Percentiles rank a stretch among this genome's conserved stretches.
Conservation (phyloP, 2,888 invertebrate species). For the Stenichneumon culpator region DNA sequence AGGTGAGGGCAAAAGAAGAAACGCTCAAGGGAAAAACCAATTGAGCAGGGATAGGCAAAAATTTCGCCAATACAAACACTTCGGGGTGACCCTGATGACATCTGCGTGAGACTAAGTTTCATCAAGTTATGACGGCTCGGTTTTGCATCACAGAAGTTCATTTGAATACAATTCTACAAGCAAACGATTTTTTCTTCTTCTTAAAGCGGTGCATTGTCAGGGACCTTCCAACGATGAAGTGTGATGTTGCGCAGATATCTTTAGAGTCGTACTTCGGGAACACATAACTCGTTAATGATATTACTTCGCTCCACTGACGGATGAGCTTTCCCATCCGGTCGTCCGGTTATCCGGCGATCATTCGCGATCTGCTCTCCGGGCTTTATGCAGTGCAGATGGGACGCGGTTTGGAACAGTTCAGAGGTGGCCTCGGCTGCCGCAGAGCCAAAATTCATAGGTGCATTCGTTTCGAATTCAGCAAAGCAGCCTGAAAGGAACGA, state of each 20-base stretch:
- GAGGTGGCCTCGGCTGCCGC: not conserved
- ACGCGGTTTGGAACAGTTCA: slow-evolving; percentile 15
- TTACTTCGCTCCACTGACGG: not conserved
- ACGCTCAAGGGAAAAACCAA: not conserved
- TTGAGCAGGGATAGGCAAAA: not conserved
- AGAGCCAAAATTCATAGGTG: slow-evolving; percentile 10
- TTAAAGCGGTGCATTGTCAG: too few species aligned
- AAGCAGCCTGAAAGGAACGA: slow-evolving; percentile 3
- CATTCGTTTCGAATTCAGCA: slow-evolving; percentile 54
- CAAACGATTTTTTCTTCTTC: too few species aligned
- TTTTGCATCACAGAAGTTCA: too few species aligned
- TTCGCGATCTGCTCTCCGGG: not conserved
- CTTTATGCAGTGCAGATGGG: not conserved
- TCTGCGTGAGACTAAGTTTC: too few species aligned
- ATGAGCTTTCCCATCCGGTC: not conserved
- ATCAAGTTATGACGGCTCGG: too few species aligned
- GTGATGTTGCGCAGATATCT: too few species aligned
- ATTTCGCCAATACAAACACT: not conserved
- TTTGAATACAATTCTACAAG: too few species aligned
- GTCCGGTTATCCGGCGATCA: not conserved
- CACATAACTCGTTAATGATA: not conserved
- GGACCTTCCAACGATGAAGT: too few species aligned
- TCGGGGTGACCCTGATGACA: not conserved
- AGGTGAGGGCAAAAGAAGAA: not conserved
- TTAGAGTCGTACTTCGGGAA: not conserved